Conservation (phyloP, 2,113 vertebrate genomes). For the Excalfactoria chinensis region DNA sequence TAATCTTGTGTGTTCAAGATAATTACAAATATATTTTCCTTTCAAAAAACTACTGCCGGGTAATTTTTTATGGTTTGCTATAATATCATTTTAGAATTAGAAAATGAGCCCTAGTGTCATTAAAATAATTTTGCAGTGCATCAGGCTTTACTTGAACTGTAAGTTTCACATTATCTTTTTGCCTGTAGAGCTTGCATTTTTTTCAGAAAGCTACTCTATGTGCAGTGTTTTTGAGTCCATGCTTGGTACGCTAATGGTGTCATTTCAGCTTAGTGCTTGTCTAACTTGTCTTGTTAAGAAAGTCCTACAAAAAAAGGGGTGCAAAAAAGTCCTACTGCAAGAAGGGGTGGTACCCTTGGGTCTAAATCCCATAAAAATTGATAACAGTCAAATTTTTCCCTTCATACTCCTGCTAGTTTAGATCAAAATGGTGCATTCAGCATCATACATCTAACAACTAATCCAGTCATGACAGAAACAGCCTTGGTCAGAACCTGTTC, state of each 20-base stretch:
- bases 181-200: neutral
- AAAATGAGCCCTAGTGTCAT: constrained; percentile 65
- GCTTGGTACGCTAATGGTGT: neutral
- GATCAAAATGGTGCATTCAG: neutral
- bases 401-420: neutral
- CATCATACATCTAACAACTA: neutral
- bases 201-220: neutral
- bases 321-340: neutral
- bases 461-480: neutral
- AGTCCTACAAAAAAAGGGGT: no score
- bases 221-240: neutral
- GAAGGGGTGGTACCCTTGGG: neutral
- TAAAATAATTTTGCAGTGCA: constrained; percentile 69
- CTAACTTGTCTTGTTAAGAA: neutral
- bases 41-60: constrained; percentile 55
- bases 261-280: neutral
- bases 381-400: neutral
- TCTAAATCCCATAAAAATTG: neutral
- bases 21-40: constrained; percentile 77
- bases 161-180: constrained; percentile 42
- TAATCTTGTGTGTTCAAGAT: constrained; percentile 67
- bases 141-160: constrained; percentile 57
- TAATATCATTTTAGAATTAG: constrained; percentile 71
- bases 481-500: neutral
- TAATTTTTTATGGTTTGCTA: constrained; percentile 73